Evolutionary conservation across 2,888 invertebrate species (phyloP).

Genomic region (Meiosimyza platycephala): DNA sequence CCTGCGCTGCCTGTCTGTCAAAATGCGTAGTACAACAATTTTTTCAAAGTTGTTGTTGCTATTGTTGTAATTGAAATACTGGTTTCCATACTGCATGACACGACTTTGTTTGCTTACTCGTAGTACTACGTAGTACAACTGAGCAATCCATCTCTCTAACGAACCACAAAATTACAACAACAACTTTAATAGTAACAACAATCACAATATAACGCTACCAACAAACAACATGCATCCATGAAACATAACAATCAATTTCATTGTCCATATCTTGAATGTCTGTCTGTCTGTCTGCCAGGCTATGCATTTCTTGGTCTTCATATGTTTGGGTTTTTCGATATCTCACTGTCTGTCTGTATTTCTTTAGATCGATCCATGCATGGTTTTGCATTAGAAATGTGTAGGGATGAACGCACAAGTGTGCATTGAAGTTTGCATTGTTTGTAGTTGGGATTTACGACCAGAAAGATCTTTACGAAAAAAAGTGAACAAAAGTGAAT

Average conservation of each 20-base stretch:
- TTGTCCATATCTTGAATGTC: constrained; percentile 33
- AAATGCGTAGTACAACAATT: constrained; percentile 59
- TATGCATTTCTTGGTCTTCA: constrained; percentile 47
- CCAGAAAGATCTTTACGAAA: too few species aligned
- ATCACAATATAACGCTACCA: background rate
- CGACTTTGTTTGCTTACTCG: constrained; percentile 39
- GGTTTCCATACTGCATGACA: constrained; percentile 24
- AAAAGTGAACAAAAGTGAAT: too few species aligned
- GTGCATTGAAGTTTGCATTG: too few species aligned
- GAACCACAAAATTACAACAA: constrained; percentile 38
- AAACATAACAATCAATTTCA: constrained; percentile 29
- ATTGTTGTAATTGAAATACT: constrained; percentile 44
- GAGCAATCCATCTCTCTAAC: constrained; percentile 31
- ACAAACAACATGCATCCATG: constrained; percentile 1
- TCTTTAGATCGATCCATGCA: background rate
- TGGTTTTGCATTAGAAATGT: background rate
- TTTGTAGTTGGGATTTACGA: too few species aligned
- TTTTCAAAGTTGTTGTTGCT: constrained; percentile 16
- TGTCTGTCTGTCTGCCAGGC: constrained; percentile 52
- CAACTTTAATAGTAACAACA: constrained; percentile 28
- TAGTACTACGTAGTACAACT: constrained; percentile 42
- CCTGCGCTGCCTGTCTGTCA: constrained; percentile 60
- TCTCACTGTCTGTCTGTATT: constrained; percentile 23
- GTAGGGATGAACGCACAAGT: background rate
- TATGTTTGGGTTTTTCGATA: constrained; percentile 45